These are phyloP conservation scores for Forbesichthys papilliferus DNA, from an alignment of 2,113 vertebrate genomes.

Conservation along the genomic window DNA sequence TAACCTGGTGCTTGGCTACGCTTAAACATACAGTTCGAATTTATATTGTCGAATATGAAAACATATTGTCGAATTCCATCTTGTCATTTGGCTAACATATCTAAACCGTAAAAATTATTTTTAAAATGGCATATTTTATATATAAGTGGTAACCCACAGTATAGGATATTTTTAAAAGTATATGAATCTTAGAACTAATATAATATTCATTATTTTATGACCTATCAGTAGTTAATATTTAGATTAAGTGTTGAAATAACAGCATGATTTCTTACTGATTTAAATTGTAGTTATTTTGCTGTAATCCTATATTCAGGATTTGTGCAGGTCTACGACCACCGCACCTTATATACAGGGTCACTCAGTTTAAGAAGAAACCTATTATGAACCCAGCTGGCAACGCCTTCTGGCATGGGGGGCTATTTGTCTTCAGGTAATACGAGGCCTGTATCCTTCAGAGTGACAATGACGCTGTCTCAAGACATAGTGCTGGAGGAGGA, in stretches of 20 bases:
- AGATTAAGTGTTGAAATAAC: neutral
- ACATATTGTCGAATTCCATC: too few relatives aligned
- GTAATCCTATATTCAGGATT: conserved; percentile 3
- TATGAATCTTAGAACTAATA: neutral
- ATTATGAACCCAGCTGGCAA: conserved; percentile 41
- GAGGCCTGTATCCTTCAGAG: conserved; percentile 55
- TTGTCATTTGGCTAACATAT: too few relatives aligned
- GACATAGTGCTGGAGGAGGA: conserved; percentile 43
- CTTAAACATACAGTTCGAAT: too few relatives aligned
- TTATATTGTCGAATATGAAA: too few relatives aligned
- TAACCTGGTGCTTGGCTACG: too few relatives aligned
- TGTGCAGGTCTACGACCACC: conserved; percentile 10
- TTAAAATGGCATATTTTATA: too few relatives aligned
- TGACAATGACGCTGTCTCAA: conserved; percentile 45
- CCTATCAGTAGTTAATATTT: neutral
- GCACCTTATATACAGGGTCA: conserved; percentile 11
- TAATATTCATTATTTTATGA: neutral
- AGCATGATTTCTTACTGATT: conserved; percentile 13
- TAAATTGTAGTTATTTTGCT: conserved; percentile 18
- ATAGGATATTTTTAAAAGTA: neutral
- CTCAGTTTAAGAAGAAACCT: conserved; percentile 26
- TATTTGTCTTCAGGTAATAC: conserved; percentile 53
- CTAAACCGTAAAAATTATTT: too few relatives aligned
- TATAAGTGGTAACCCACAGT: too few relatives aligned
- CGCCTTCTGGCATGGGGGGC: conserved; percentile 25